Evolutionary conservation across 2,113 vertebrate genomes (phyloP).

Genomic region (Triplophysa tibetana): DNA sequence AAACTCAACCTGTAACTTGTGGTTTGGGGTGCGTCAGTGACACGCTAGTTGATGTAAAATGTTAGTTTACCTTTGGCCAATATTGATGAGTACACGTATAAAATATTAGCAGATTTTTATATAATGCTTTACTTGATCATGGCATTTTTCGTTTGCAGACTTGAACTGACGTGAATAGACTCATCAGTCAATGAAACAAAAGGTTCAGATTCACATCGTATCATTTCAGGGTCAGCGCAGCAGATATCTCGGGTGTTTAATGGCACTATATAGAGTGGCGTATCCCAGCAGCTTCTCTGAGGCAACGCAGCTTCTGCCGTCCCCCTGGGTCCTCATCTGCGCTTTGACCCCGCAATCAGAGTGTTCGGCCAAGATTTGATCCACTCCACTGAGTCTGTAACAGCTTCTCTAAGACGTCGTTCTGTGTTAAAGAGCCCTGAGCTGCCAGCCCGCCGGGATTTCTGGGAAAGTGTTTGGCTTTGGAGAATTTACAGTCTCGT

Average conservation of each 20-base stretch:
- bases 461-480: not conserved
- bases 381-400: conserved; percentile 13
- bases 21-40: not conserved
- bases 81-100: too few relatives aligned
- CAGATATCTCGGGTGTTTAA: not conserved
- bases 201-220: not conserved
- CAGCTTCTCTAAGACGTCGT: not conserved
- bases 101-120: too few relatives aligned
- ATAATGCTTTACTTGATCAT: too few relatives aligned
- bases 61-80: not conserved
- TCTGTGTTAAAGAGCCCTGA: not conserved
- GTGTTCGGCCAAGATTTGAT: conserved; percentile 28
- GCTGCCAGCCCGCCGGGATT: not conserved
- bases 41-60: not conserved
- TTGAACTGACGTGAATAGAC: not conserved
- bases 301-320: not conserved
- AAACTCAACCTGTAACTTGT: not conserved
- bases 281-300: not conserved
- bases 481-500: conserved; percentile 3
- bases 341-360: conserved; percentile 11
- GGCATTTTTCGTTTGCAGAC: not conserved
- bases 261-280: not conserved
- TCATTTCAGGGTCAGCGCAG: not conserved
- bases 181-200: not conserved
- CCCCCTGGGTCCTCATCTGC: not conserved